These are phyloP conservation scores for Euura lappo DNA, from an alignment of 1,140 invertebrate species.

Conservation along the genomic window DNA sequence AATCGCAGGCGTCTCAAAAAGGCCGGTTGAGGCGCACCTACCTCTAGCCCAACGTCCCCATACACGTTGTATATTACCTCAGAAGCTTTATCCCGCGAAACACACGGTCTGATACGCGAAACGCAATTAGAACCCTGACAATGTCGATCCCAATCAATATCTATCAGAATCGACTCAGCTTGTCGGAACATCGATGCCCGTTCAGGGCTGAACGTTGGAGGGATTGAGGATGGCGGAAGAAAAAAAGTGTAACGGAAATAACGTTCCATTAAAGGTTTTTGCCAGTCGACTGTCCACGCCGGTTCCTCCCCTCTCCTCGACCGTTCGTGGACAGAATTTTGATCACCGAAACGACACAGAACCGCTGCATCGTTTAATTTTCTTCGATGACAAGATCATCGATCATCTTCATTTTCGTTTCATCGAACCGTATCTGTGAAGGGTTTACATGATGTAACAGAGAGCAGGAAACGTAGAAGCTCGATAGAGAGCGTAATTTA, in stretches of 20 bases:
- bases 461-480: not conserved
- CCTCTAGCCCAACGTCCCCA: not conserved
- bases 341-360: not conserved
- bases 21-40: not conserved
- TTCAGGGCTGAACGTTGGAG: no score
- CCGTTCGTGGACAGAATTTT: not conserved
- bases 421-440: no score
- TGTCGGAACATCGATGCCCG: not conserved
- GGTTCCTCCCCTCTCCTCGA: not conserved
- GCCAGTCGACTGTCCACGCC: not conserved
- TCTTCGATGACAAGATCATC: no score
- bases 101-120: not conserved
- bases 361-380: no score
- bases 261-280: constrained; percentile 7
- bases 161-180: not conserved
- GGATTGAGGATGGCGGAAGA: not conserved
- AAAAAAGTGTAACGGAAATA: constrained; percentile 7
- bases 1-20: not conserved
- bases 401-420: no score
- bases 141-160: not conserved
- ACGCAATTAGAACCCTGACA: constrained; percentile 1
- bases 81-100: no score
- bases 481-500: not conserved
- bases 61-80: no score
- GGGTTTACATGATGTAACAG: no score